Evolutionary conservation across 2,797 vertebrate species (phyloP).

Genomic region (Periparus ater): DNA sequence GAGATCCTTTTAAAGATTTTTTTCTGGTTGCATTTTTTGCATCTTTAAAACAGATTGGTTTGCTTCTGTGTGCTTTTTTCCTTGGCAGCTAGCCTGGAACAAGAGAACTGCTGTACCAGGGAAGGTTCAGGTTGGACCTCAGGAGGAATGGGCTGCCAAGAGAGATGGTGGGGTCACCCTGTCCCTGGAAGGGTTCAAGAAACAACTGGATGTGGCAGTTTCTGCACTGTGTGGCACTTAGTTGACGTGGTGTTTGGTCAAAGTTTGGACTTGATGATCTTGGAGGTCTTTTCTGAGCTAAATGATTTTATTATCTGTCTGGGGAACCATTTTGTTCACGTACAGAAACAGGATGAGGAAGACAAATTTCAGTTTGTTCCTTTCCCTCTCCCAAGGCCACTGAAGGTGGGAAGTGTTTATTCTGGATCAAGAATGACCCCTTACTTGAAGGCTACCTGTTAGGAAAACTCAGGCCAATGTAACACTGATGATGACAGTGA

Average conservation of each 20-base stretch:
- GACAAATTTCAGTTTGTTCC: rapidly evolving
- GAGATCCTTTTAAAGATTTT: not conserved
- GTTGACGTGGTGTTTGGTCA: not conserved
- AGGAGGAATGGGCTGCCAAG: not conserved
- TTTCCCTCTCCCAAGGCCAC: not conserved
- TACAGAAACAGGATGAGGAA: not conserved
- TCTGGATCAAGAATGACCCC: not conserved
- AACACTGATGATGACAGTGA: rapidly evolving
- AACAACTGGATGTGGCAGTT: not conserved
- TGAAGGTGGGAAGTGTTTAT: not conserved
- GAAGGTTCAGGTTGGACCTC: not conserved
- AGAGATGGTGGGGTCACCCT: no score
- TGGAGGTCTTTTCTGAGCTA: not conserved
- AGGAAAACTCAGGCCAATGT: not conserved
- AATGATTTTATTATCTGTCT: not conserved
- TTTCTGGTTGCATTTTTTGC: not conserved
- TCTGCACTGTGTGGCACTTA: not conserved
- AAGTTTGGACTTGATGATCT: rapidly evolving
- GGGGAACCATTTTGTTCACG: not conserved
- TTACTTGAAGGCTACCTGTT: not conserved
- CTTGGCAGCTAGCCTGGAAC: no score
- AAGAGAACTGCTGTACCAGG: not conserved
- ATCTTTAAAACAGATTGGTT: not conserved
- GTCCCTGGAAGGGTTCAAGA: not conserved
- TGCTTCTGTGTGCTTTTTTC: not conserved